Percentiles rank a stretch among this genome's conserved stretches.
Conservation (phyloP, 2,113 vertebrate genomes). For the Sapayoa aenigma region DNA sequence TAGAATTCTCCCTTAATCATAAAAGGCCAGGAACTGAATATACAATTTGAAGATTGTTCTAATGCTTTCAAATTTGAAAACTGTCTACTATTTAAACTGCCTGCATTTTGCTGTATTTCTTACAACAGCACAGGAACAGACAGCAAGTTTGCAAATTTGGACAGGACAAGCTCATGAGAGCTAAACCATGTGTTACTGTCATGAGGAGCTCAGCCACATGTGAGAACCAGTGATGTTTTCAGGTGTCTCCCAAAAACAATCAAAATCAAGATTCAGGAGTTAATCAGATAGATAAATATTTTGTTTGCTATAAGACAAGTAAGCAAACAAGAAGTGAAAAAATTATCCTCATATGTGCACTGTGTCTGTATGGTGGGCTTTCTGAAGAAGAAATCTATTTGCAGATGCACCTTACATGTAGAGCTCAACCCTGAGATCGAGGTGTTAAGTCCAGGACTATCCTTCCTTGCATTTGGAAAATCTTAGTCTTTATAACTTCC, state of each 20-base stretch:
- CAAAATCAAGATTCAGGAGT: background rate
- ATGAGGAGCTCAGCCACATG: background rate
- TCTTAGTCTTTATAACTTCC: background rate
- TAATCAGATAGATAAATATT: background rate
- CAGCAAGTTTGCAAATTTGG: background rate
- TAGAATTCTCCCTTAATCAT: background rate
- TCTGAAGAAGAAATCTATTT: background rate
- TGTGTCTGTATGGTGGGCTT: background rate
- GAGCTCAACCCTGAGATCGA: background rate
- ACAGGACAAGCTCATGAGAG: background rate
- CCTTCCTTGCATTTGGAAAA: background rate
- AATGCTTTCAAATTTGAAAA: background rate
- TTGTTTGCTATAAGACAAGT: background rate
- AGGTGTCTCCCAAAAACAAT: background rate
- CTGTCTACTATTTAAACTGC: background rate
- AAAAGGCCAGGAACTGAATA: background rate
- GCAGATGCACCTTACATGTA: background rate
- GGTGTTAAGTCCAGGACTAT: background rate
- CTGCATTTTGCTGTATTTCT: background rate
- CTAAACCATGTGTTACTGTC: background rate
- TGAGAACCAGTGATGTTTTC: background rate
- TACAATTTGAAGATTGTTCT: background rate
- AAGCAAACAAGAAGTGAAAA: background rate
- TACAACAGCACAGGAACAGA: background rate
- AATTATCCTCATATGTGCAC: background rate